Conservation (phyloP, 2,113 vertebrate species). For the Ascaphus truei region DNA sequence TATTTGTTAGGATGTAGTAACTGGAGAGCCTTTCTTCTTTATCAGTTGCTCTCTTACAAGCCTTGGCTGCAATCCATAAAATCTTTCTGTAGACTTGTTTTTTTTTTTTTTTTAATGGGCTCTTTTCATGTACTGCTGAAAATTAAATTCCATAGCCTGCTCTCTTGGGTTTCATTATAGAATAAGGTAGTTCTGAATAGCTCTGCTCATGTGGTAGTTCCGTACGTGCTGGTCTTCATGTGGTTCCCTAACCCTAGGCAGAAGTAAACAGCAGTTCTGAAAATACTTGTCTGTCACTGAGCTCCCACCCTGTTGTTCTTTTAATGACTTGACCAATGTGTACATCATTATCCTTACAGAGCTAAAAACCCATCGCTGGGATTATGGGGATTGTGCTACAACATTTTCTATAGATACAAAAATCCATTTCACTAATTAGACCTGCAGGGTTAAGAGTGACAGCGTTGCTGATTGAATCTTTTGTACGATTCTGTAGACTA, state of each 20-base stretch:
- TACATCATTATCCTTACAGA: slow-evolving; percentile 2
- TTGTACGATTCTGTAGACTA: slow-evolving; percentile 3
- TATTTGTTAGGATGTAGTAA: slow-evolving; percentile 16
- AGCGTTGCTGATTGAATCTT: neutral
- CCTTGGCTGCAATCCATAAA: slow-evolving; percentile 20
- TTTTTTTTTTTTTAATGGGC: neutral
- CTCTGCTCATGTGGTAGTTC: slow-evolving; percentile 30
- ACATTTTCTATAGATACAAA: neutral
- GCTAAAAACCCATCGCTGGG: neutral
- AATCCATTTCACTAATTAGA: slow-evolving; percentile 27
- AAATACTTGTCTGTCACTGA: slow-evolving; percentile 48
- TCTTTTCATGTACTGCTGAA: slow-evolving; percentile 6
- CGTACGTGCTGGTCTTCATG: slow-evolving; percentile 48
- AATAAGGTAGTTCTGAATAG: slow-evolving; percentile 15
- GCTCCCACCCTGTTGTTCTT: neutral
- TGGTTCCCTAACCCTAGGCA: slow-evolving; percentile 44
- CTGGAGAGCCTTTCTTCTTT: slow-evolving; percentile 33
- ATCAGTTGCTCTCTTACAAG: neutral
- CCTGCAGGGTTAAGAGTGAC: slow-evolving; percentile 1
- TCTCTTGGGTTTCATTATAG: neutral
- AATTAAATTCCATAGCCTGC: slow-evolving; percentile 29
- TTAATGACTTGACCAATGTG: slow-evolving; percentile 15
- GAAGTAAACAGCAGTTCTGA: slow-evolving; percentile 52
- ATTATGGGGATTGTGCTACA: neutral
- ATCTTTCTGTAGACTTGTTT: neutral